phyloP scores from a whole-genome alignment of 1,140 invertebrate species.

The Zaprionus tsacasi region DNA sequence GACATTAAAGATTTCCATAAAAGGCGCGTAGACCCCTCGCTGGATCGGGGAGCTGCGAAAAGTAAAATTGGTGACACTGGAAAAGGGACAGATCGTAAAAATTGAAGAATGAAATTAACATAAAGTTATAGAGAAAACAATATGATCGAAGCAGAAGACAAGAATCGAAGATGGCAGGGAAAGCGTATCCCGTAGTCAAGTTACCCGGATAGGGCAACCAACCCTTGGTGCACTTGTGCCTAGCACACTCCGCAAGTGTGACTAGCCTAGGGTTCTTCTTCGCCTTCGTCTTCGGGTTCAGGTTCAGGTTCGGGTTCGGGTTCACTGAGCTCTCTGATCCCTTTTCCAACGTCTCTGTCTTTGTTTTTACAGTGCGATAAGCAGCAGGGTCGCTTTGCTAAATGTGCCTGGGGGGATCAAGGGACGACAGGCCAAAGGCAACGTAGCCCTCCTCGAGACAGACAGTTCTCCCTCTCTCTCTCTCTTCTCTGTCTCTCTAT shows the following conservation, averaged over 20 bases:
- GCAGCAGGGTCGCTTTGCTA: constrained; percentile 34
- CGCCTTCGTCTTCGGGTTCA: constrained; percentile 10
- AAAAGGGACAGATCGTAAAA: constrained; percentile 64
- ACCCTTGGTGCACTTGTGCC: constrained; percentile 63
- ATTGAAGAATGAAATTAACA: constrained; percentile 74
- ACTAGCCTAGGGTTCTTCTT: constrained; percentile 11
- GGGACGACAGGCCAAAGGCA: not conserved
- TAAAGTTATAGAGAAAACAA: constrained; percentile 56
- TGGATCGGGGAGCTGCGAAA: constrained; percentile 35
- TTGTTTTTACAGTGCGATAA: constrained; percentile 78
- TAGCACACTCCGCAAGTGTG: constrained; percentile 81
- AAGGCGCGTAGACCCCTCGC: constrained; percentile 1
- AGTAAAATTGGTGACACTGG: constrained; percentile 64
- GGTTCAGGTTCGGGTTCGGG: constrained; percentile 46
- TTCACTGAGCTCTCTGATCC: constrained; percentile 67
- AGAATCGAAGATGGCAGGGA: constrained; percentile 1
- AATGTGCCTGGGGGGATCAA: constrained; percentile 13
- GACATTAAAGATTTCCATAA: constrained; percentile 63
- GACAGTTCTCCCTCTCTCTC: constrained; percentile 27
- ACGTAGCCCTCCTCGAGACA: too few species aligned
- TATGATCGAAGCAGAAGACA: constrained; percentile 25
- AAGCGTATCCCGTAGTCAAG: not conserved
- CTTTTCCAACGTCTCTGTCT: constrained; percentile 72
- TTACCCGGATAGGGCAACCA: too few species aligned
- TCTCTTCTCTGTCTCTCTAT: constrained; percentile 32